Percentiles rank a stretch among this genome's conserved stretches.
These are phyloP conservation scores for Chaenodraco wilsoni DNA, from an alignment of 2,797 vertebrate species.

Conservation along the genomic window DNA sequence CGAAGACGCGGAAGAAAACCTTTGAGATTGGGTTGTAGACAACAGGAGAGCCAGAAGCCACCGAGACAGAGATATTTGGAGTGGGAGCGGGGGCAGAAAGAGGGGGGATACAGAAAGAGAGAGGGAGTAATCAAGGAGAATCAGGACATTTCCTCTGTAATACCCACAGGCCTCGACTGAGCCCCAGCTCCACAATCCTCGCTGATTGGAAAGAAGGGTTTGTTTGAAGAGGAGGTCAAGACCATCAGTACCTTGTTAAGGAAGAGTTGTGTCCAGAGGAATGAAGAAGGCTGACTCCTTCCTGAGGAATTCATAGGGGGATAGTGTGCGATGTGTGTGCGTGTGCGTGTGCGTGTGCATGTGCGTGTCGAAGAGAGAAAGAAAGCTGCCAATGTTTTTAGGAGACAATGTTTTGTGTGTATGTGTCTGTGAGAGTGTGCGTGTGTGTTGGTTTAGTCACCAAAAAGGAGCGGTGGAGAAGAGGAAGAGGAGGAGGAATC, in stretches of 20 bases:
- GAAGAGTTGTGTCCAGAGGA: constrained; percentile 76
- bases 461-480: constrained; percentile 47
- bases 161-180: constrained; percentile 79
- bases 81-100: constrained; percentile 44
- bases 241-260: constrained; percentile 80
- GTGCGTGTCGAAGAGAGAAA: background rate
- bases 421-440: constrained; percentile 9
- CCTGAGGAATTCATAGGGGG: constrained; percentile 75
- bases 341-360: background rate
- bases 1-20: constrained; percentile 37
- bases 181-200: constrained; percentile 75
- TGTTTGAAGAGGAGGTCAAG: constrained; percentile 84
- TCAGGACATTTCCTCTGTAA: constrained; percentile 80
- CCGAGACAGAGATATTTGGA: constrained; percentile 54
- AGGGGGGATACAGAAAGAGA: constrained; percentile 39
- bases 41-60: constrained; percentile 54
- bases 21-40: constrained; percentile 48
- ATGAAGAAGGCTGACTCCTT: constrained; percentile 75
- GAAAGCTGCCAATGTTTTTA: too few species aligned
- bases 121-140: constrained; percentile 77
- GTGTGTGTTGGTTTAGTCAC: constrained; percentile 50
- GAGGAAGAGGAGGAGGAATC: constrained; percentile 51
- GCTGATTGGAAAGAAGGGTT: constrained; percentile 83
- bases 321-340: constrained; percentile 30
- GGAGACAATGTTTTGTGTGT: background rate